Percentiles rank a stretch among this genome's conserved stretches.
Evolutionary conservation across 1,140 invertebrate genomes (phyloP).

Genomic region (Adoxophyes honmai): DNA sequence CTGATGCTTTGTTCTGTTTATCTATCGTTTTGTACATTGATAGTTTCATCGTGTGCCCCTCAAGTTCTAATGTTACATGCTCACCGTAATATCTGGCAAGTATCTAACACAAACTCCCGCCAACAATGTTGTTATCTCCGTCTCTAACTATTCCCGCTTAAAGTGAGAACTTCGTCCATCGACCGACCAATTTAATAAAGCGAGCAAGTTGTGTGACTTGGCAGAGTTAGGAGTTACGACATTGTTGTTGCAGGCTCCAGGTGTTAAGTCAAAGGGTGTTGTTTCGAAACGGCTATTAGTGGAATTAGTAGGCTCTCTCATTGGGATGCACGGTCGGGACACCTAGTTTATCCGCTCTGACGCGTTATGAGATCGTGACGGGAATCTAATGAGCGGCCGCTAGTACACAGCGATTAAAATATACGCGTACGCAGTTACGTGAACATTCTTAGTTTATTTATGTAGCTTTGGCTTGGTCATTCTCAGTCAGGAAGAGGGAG

Average conservation of each 20-base stretch:
- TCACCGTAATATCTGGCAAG: slow-evolving; percentile 1
- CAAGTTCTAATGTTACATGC: slow-evolving; percentile 9
- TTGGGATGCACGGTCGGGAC: slow-evolving; percentile 23
- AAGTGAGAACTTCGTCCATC: slow-evolving; percentile 11
- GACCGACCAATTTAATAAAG: slow-evolving; percentile 12
- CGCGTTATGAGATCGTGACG: slow-evolving; percentile 43
- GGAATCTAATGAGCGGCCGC: slow-evolving; percentile 17
- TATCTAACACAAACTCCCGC: neutral
- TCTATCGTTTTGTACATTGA: too few species aligned
- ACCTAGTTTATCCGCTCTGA: slow-evolving; percentile 35
- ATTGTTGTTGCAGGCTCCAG: neutral
- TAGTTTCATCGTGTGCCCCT: too few species aligned
- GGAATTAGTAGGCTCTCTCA: slow-evolving; percentile 26
- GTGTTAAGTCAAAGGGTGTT: slow-evolving; percentile 26
- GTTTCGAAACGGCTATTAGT: slow-evolving; percentile 27
- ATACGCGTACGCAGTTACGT: too few species aligned
- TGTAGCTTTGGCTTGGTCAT: too few species aligned
- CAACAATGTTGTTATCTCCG: slow-evolving; percentile 10
- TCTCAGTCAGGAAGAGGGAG: too few species aligned
- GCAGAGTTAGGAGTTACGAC: slow-evolving; percentile 1
- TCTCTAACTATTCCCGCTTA: slow-evolving; percentile 13
- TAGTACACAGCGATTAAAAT: too few species aligned
- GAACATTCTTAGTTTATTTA: too few species aligned
- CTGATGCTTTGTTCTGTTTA: too few species aligned
- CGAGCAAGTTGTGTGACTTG: slow-evolving; percentile 9